These are phyloP conservation scores for Hyles euphorbiae DNA, from an alignment of 1,140 invertebrate genomes.

Conservation along the genomic window DNA sequence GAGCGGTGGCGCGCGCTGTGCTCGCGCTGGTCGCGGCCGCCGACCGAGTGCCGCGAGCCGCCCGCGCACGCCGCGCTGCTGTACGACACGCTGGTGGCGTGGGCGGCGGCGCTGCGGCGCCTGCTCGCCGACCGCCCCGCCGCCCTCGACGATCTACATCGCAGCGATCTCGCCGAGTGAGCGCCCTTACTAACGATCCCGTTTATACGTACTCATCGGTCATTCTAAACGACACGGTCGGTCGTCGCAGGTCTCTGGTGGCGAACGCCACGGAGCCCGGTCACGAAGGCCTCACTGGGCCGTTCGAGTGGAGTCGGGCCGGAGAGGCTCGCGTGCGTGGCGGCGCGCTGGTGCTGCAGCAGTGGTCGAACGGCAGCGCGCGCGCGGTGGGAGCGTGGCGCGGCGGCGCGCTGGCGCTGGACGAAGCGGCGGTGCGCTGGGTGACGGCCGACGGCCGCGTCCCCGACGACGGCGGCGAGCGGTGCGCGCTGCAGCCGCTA, in stretches of 20 bases:
- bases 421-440: slow-evolving; percentile 68
- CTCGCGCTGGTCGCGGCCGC: slow-evolving; percentile 6
- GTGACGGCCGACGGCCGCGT: slow-evolving; percentile 71
- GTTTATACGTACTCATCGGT: background rate
- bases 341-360: slow-evolving; percentile 23
- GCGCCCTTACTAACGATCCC: slow-evolving; percentile 3
- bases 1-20: slow-evolving; percentile 5
- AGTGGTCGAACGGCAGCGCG: slow-evolving; percentile 20
- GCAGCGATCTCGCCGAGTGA: slow-evolving; percentile 30
- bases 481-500: slow-evolving; percentile 79
- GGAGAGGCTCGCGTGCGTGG: slow-evolving; percentile 16
- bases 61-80: slow-evolving; percentile 26
- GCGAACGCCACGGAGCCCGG: slow-evolving; percentile 5
- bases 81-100: slow-evolving; percentile 47
- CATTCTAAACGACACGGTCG: too few species aligned
- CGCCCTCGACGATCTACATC: slow-evolving; percentile 45
- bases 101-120: slow-evolving; percentile 34
- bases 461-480: slow-evolving; percentile 82
- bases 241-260: slow-evolving; percentile 10
- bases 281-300: slow-evolving; percentile 14
- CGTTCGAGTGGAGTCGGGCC: slow-evolving; percentile 16
- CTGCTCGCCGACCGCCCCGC: slow-evolving; percentile 26
- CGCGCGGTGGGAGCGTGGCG: slow-evolving; percentile 10
- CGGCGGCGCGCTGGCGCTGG: slow-evolving; percentile 7
- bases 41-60: slow-evolving; percentile 11